These are phyloP conservation scores for Anas platyrhynchos DNA, from an alignment of 2,113 vertebrate genomes.

Conservation along the genomic window DNA sequence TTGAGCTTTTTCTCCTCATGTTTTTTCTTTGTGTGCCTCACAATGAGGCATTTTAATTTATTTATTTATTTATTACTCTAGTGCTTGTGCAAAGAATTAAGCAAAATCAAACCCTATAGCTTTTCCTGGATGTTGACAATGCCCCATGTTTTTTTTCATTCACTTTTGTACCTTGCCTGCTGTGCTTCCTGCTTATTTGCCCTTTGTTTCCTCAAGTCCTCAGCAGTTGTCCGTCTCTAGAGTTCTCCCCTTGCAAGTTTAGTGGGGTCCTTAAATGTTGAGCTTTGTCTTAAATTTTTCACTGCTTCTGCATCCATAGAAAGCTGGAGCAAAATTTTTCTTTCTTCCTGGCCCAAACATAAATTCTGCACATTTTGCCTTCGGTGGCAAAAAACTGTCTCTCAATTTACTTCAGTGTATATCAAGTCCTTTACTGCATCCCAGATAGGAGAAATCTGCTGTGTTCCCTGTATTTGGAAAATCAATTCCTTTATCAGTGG, in stretches of 20 bases:
- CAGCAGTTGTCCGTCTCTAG: background rate
- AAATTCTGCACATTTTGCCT: background rate
- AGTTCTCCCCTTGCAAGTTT: background rate
- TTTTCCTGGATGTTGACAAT: background rate
- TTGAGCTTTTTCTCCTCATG: background rate
- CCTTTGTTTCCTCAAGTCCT: background rate
- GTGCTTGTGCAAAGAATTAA: background rate
- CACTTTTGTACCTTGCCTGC: background rate
- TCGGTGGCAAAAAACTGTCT: background rate
- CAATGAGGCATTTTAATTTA: background rate
- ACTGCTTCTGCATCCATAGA: background rate
- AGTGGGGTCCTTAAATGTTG: background rate
- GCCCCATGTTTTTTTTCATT: background rate
- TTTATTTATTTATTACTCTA: background rate
- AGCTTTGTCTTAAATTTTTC: background rate
- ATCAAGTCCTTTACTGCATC: background rate
- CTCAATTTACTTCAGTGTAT: background rate
- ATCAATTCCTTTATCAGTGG: background rate
- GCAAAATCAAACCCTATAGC: background rate
- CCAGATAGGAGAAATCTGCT: background rate
- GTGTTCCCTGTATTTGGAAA: background rate
- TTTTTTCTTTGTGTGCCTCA: background rate
- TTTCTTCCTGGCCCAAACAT: background rate
- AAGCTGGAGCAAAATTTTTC: background rate
- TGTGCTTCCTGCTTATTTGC: background rate